Base-by-base conservation (phyloP, 2,888 invertebrate species). In the Acrobasis suavella region DNA sequence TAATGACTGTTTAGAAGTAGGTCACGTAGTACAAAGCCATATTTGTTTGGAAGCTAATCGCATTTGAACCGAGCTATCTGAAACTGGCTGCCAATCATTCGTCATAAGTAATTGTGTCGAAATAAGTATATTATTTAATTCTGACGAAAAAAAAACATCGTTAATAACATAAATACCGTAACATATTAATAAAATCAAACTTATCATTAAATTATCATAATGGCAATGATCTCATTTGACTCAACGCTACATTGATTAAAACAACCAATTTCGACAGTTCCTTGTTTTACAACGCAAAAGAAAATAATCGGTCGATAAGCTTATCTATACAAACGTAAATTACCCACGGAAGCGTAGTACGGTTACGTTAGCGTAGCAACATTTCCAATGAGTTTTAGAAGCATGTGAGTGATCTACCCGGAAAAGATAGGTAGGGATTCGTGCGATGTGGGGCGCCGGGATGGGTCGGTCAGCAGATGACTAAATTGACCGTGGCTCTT, bases 201-300 rank as follows among this genome's bases (percentile, higher is more conserved):
- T 77, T 78, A 82, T 79, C 78, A 77, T 73, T 76, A 77, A 77
- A 81, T 84, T 85, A 88, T 86, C 83, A 77, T 80, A 81, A 80
- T 78, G 86, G 87, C 85, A 89, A 87, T 87, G 83, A 89, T 87
- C 87, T 88, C 78, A 77, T 75, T 82, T 82, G 82, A 83, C 83
- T 82, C 73, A 74, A 77, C 72, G 74, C 77, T 76, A 76, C 78
- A 75, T 79, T 82, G 82, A 85, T 82, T 83, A 87, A 73, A 77
- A 78, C 76, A 74, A 81, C 75, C 76, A 75, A 82, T 80, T 83
- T 78, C 74, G 80, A 77, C 75, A 81, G 77, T 86, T 88, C 86
- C 87, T 82, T 80, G 77, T 82, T 83, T 70, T 73, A 78, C 72
- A 83, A 84, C 86, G 87, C 84, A 85, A 82, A 87, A 86, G 85